A percentile compares a stretch with the other conserved stretches of the same genome.
These are phyloP conservation scores for Epinotia bilunana DNA, from an alignment of 2,888 invertebrate genomes.

Conservation along the genomic window DNA sequence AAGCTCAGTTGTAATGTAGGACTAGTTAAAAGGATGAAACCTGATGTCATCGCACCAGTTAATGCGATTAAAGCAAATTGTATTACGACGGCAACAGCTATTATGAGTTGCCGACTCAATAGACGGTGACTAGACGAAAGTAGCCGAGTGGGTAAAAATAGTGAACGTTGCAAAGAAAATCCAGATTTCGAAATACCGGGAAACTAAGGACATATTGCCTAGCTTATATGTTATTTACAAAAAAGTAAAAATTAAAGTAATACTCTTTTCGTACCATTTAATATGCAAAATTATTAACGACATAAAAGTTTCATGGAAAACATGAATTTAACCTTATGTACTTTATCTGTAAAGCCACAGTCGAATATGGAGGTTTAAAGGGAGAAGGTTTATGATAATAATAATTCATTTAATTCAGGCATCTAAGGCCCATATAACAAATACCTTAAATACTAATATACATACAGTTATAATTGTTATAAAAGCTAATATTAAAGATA, in stretches of 20 bases:
- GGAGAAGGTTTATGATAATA: too few relatives aligned
- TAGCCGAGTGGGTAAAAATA: background rate
- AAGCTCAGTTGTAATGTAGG: conserved; percentile 22
- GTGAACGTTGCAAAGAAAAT: background rate
- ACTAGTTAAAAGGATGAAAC: conserved; percentile 63
- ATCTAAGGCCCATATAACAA: too few relatives aligned
- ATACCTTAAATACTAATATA: too few relatives aligned
- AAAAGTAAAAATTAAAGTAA: background rate
- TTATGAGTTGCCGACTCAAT: conserved; percentile 66
- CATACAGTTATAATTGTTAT: too few relatives aligned
- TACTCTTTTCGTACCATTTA: background rate
- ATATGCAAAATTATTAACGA: background rate
- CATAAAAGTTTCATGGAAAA: too few relatives aligned
- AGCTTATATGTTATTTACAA: too few relatives aligned
- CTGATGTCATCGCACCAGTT: conserved; percentile 67
- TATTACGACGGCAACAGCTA: conserved; percentile 69
- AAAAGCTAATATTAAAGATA: too few relatives aligned
- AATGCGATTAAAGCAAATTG: conserved; percentile 77
- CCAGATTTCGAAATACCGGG: background rate
- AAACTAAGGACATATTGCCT: background rate
- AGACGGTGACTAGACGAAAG: conserved; percentile 49
- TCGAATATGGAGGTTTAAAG: background rate
- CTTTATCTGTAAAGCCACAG: too few relatives aligned
- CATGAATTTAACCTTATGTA: too few relatives aligned
- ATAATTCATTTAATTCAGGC: too few relatives aligned